Percentiles rank a stretch among this genome's conserved stretches.
Conservation (phyloP, 2,797 vertebrate species). For the Poliocrania exsul region DNA sequence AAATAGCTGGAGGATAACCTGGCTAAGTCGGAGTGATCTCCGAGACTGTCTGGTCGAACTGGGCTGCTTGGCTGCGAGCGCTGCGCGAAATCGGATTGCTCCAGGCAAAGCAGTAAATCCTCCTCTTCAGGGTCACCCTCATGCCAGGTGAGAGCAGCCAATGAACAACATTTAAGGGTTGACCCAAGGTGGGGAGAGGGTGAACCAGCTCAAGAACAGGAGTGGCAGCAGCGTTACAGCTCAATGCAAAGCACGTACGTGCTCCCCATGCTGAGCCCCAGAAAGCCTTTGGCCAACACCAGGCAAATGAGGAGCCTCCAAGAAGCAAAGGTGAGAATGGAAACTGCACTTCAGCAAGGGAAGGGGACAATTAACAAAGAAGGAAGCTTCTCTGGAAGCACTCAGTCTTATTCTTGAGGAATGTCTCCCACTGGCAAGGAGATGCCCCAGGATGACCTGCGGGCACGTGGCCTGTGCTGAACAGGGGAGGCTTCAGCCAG, state of each 20-base stretch:
- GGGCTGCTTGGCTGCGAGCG: not conserved
- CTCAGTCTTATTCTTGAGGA: not conserved
- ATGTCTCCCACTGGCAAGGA: not conserved
- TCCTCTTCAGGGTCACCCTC: slow-evolving; percentile 41
- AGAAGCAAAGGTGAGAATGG: not conserved
- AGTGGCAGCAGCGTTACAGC: not conserved
- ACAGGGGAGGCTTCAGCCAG: not conserved
- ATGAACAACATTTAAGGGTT: not conserved
- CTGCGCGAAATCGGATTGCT: slow-evolving; percentile 32
- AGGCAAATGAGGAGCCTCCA: not conserved
- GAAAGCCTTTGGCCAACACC: not conserved
- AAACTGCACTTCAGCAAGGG: not conserved
- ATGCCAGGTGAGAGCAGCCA: not conserved
- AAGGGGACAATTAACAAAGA: not conserved
- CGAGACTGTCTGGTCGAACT: slow-evolving; percentile 1
- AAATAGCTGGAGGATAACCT: slow-evolving; percentile 71
- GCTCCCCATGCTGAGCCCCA: not conserved
- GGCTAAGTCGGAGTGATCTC: slow-evolving; percentile 53
- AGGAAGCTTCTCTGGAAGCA: not conserved
- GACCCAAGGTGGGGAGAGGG: not conserved
- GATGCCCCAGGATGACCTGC: not conserved
- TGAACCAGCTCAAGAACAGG: not conserved
- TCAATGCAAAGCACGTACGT: not conserved
- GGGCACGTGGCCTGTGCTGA: accelerated
- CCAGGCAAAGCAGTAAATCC: slow-evolving; percentile 40